These are phyloP conservation scores for Dasyurus viverrinus DNA, from an alignment of 2,113 vertebrate species.

Conservation along the genomic window DNA sequence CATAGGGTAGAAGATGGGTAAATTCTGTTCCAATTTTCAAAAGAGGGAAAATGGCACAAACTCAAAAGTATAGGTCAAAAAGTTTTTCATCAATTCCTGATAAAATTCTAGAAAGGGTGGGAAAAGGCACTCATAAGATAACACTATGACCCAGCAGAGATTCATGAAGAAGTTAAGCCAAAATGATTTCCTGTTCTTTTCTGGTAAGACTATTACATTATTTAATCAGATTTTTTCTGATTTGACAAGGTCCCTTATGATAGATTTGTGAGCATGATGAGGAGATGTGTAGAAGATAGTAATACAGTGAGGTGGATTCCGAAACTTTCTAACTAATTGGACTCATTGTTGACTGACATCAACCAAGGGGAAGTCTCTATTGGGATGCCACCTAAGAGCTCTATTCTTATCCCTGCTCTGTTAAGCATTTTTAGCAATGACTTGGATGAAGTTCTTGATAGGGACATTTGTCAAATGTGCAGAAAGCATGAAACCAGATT, in stretches of 20 bases:
- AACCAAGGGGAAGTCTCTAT: not conserved
- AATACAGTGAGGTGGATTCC: not conserved
- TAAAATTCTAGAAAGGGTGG: not conserved
- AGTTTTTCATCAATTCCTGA: not conserved
- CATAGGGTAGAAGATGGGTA: not conserved
- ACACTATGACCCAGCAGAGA: not conserved
- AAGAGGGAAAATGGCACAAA: not conserved
- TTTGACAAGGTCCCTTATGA: not conserved
- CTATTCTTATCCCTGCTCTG: not conserved
- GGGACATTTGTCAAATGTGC: not conserved
- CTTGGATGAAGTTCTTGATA: not conserved
- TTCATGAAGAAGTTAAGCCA: not conserved
- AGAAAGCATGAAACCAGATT: not conserved
- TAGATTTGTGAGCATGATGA: not conserved
- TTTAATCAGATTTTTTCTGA: not conserved
- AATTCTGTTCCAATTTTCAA: not conserved
- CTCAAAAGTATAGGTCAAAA: not conserved
- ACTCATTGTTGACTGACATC: not conserved
- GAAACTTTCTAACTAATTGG: not conserved
- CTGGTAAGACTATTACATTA: not conserved
- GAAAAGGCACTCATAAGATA: not conserved
- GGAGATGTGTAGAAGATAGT: not conserved
- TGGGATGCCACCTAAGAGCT: not conserved
- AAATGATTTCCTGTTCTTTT: not conserved
- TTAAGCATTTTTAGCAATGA: not conserved